phyloP scores from a whole-genome alignment of 2,797 vertebrate genomes.

The Momotus momota region DNA sequence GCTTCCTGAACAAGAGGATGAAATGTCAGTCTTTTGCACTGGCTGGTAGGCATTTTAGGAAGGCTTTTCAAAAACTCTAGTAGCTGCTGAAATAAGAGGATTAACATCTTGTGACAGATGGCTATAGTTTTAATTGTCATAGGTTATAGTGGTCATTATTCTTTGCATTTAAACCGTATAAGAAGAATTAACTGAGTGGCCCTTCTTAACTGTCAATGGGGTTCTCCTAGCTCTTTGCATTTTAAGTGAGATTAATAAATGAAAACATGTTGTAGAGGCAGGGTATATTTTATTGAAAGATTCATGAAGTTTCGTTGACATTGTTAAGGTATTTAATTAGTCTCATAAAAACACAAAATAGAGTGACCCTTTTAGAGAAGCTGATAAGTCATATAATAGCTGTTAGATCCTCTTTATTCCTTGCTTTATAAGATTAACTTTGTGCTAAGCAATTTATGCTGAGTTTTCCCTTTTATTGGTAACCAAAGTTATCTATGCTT shows the following conservation, averaged over 20 bases:
- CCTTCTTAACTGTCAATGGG: conserved; percentile 78
- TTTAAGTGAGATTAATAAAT: conserved; percentile 93
- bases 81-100: conserved; percentile 75
- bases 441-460: conserved; percentile 94
- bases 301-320: conserved; percentile 83
- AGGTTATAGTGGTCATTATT: conserved; percentile 76
- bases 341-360: conserved; percentile 79
- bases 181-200: conserved; percentile 78
- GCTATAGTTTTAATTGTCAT: conserved; percentile 75
- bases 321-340: conserved; percentile 87
- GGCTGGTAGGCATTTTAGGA: conserved; percentile 38
- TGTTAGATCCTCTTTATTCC: conserved; percentile 87
- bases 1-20: not conserved
- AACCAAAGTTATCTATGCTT: conserved; percentile 86
- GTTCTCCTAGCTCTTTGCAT: conserved; percentile 85
- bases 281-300: conserved; percentile 82
- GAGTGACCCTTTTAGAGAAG: conserved; percentile 84
- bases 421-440: conserved; percentile 90
- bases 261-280: conserved; percentile 82
- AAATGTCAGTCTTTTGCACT: not conserved
- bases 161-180: conserved; percentile 75
- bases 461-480: conserved; percentile 82
- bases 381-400: conserved; percentile 87
- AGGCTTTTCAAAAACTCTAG: not conserved
- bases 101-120: conserved; percentile 74